Conservation (phyloP, 2,888 invertebrate genomes). For the Podabrus alpinus region DNA sequence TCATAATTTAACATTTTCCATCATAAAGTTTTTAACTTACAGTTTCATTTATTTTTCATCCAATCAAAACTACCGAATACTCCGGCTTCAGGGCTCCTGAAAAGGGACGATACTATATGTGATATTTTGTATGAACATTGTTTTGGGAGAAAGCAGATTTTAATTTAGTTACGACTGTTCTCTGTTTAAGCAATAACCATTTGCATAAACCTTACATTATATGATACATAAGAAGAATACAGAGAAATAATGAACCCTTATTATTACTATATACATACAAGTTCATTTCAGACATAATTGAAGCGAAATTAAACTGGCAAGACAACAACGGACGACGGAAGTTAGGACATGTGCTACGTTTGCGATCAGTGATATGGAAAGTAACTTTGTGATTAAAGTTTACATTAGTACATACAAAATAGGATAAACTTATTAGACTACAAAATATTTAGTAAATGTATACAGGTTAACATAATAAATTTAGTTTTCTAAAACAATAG, state of each 20-base stretch:
- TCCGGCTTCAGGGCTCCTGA: neutral
- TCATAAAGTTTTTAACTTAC: neutral
- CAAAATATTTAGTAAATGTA: neutral
- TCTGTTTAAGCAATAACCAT: neutral
- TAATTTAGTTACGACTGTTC: neutral
- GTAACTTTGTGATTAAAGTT: neutral
- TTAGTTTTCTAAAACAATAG: neutral
- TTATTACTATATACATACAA: neutral
- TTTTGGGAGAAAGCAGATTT: neutral
- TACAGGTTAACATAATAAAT: neutral
- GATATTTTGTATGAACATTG: neutral
- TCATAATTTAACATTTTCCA: neutral
- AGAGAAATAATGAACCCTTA: neutral
- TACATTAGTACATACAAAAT: neutral
- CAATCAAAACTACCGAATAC: neutral
- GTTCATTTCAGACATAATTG: slow-evolving; percentile 16
- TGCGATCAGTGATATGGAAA: slow-evolving; percentile 6
- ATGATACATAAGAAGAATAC: neutral
- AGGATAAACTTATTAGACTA: neutral
- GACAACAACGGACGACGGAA: slow-evolving; percentile 21
- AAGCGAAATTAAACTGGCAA: slow-evolving; percentile 21
- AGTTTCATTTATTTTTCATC: neutral
- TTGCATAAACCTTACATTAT: neutral
- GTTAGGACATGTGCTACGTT: slow-evolving; percentile 21
- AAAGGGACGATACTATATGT: neutral